A percentile compares a stretch with the other conserved stretches of the same genome.
Conservation (phyloP, 2,113 vertebrate genomes). For the Scomber colias region DNA sequence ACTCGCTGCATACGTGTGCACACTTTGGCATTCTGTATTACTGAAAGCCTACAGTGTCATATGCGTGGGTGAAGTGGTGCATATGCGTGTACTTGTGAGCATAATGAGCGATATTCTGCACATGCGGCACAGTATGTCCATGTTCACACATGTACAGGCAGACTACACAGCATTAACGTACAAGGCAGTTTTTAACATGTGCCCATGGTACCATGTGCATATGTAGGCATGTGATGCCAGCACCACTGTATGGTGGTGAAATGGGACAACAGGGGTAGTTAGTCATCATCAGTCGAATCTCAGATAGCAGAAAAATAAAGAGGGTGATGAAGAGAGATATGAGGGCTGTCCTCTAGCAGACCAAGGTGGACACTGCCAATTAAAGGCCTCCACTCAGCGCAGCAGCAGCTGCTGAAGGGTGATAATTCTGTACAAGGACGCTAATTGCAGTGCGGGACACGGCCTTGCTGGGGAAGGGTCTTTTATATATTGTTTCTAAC, state of each 20-base stretch:
- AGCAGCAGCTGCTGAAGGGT: conserved; percentile 59
- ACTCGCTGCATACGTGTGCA: conserved; percentile 65
- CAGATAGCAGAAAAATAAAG: conserved; percentile 12
- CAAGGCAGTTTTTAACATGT: conserved; percentile 29
- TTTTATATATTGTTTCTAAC: conserved; percentile 80
- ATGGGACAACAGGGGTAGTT: conserved; percentile 26
- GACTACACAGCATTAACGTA: conserved; percentile 10
- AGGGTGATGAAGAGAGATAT: conserved; percentile 33
- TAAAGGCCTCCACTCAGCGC: conserved; percentile 53
- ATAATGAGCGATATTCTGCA: conserved; percentile 46
- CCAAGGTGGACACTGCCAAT: conserved; percentile 67
- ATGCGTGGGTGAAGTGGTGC: conserved; percentile 69
- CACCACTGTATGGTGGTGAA: conserved; percentile 32
- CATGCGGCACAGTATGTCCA: conserved; percentile 61
- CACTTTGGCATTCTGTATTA: conserved; percentile 39
- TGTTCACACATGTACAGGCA: conserved; percentile 23
- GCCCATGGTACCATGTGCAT: neutral
- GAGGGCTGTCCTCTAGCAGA: conserved; percentile 33
- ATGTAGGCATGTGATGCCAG: conserved; percentile 18
- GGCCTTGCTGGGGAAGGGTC: conserved; percentile 60
- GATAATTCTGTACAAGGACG: conserved; percentile 74
- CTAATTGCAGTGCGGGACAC: conserved; percentile 72
- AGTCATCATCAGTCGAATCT: conserved; percentile 52
- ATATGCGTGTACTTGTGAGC: conserved; percentile 66
- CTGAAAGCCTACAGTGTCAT: conserved; percentile 61